Evolutionary conservation across 2,113 vertebrate genomes (phyloP), one percentile per base, ranked within the genome.

Genomic region (Pongo pygmaeus): DNA sequence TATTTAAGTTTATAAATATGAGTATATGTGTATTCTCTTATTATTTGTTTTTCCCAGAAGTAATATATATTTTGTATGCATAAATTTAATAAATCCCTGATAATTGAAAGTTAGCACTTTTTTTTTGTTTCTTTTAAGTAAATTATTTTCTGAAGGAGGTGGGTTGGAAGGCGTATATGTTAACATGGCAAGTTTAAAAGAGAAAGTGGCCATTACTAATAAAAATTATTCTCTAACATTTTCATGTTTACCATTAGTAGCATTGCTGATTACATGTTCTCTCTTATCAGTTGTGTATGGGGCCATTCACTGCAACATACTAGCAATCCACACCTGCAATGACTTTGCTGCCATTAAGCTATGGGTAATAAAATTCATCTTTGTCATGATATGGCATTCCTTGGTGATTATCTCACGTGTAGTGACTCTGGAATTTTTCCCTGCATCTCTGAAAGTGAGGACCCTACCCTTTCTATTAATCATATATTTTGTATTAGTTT

Each of bases 301-400:
- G 0, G 99, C 99, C 0, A 98, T 99, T 0, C 98, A 99, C 85
- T 99, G 99, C 98, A 99, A 98, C 25, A 35, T 99, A 32, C 98
- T 99, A 97, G 98, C 99, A 97, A 99, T 99, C 97, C 99, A 99
- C 98, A 99, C 99, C 97, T 98, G 99, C 84, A 99, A 99, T 0
- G 99, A 99, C 0, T 98, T 99, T 97, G 99, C 99, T 98, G 99
- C 99, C 94, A 98, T 99, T 46, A 98, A 97, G 32, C 80, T 99
- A 95, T 98, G 98, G 22, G 98, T 98, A 0, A 43, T 91, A 0
- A 99, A 99, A 35, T 99, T 99, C 98, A 57, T 99, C 85, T 99
- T 99, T 98, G 99, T 99, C 9, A 98, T 99, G 46, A 90, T 99
- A 78, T 99, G 99, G 99, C 98, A 99, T 10, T 98, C 98, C 22